Base-by-base conservation (phyloP, 2,888 invertebrate species). In the Spodoptera littoralis region DNA sequence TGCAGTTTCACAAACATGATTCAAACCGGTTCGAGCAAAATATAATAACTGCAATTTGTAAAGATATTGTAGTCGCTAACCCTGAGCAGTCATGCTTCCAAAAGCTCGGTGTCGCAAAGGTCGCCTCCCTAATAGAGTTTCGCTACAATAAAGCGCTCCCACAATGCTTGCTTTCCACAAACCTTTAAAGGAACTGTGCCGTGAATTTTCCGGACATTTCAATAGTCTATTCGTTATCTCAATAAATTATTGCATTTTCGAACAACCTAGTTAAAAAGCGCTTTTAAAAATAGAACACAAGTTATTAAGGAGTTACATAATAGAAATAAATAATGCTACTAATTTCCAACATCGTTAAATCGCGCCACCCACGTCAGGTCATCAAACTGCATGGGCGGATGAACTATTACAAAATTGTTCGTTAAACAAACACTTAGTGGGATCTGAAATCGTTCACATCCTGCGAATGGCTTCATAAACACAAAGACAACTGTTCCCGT, bases 61-160 rank as follows among this genome's bases (percentile, higher is more conserved):
- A 30, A 58, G 46, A 22, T 44, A 12, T 18, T 30, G 5, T 42
- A 30, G 46, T 50, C 30, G 51, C 5, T 77, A 79, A 52, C 79
- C 77, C 70, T 79, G 54, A 6, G 22, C 43, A 48, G 51, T 64
- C 67, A 65, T 68, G 49, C 68, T 61, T 61, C 65, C 60, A 56
- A 64, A 54, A 62, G 60, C 64, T 64, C 52, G 51, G 63, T 76
- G 75, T 71, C 62, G 63, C 61, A 73, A 77, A 84, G 84, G 84
- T 84, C 82, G 81, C 66, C 59, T 72, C 63, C 75, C 42, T 81
- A 84, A 83, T 83, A 79, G 77, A 80, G 69, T 77, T 78, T 76
- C 54, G 62, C 76, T 73, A 77, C 76, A 84, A 78, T 81, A 81
- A 77, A 82, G 71, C 65, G 55, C 59, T 61, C 58, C 54, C 62